Evolutionary conservation across 1,140 invertebrate species (phyloP).

Genomic region (Pseudomyrmex pallidus): DNA sequence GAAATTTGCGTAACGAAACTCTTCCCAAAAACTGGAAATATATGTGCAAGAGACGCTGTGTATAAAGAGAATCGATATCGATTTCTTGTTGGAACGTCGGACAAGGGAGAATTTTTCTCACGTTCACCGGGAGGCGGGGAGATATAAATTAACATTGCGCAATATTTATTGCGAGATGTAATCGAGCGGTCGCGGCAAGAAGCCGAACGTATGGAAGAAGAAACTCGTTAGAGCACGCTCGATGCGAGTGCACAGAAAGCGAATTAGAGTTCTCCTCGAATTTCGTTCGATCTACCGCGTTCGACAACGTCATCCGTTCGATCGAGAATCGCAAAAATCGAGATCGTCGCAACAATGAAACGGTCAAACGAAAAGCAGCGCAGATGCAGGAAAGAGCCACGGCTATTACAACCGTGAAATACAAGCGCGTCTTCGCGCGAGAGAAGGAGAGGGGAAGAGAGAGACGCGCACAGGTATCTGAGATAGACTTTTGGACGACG

Average conservation of each 20-base stretch:
- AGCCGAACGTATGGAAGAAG: not conserved
- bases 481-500: not conserved
- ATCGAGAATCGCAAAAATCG: not conserved
- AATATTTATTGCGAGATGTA: constrained; percentile 49
- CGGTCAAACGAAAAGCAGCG: no score
- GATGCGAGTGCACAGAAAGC: constrained; percentile 5
- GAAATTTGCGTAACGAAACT: not conserved
- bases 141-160: constrained; percentile 50
- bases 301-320: not conserved
- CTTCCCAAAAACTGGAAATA: not conserved
- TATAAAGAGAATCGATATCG: not conserved
- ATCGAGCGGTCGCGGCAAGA: constrained; percentile 14
- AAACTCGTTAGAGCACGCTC: not conserved
- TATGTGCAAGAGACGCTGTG: not conserved
- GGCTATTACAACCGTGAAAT: no score
- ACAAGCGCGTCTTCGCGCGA: no score
- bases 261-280: not conserved
- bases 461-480: not conserved
- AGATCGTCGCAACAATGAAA: not conserved
- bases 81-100: not conserved
- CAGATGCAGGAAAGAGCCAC: no score
- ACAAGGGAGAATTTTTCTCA: not conserved
- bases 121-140: no score
- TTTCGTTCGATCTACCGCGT: constrained; percentile 10
- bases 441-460: no score